Evolutionary conservation across 2,797 vertebrate genomes (phyloP).

Genomic region (Antennarius maculatus): DNA sequence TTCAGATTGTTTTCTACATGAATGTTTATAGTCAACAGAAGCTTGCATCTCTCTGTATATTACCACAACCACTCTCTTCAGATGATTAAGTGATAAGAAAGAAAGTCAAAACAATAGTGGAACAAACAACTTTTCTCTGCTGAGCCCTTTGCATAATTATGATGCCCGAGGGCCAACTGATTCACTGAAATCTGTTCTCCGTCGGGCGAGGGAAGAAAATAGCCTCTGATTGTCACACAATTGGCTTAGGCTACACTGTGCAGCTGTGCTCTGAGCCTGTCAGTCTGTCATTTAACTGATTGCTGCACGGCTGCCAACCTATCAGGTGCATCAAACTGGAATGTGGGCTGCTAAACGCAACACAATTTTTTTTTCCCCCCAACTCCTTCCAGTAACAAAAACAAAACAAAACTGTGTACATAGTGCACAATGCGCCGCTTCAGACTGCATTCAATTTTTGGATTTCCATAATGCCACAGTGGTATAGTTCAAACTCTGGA

Average conservation of each 20-base stretch:
- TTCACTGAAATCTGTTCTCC: conserved; percentile 83
- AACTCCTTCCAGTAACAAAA: conserved; percentile 50
- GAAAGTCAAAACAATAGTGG: conserved; percentile 77
- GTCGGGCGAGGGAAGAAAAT: conserved; percentile 79
- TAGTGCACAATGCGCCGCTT: conserved; percentile 39
- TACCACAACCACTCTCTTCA: conserved; percentile 62
- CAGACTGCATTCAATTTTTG: conserved; percentile 66
- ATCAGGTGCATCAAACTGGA: conserved; percentile 78
- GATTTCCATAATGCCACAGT: conserved; percentile 68
- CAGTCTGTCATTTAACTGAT: conserved; percentile 85
- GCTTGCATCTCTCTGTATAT: conserved; percentile 63
- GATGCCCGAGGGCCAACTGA: conserved; percentile 82
- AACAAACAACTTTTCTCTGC: conserved; percentile 80
- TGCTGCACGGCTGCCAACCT: conserved; percentile 78
- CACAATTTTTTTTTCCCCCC: conserved; percentile 52
- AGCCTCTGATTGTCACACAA: conserved; percentile 85
- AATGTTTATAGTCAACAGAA: conserved; percentile 66
- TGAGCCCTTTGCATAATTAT: conserved; percentile 83
- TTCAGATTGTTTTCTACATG: conserved; percentile 62
- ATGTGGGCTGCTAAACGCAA: conserved; percentile 46
- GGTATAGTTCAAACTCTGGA: conserved; percentile 69
- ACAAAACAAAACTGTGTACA: conserved; percentile 54
- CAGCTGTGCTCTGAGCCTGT: conserved; percentile 83
- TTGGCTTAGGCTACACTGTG: conserved; percentile 82
- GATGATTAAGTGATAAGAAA: conserved; percentile 75